Conservation (phyloP, 2,797 vertebrate genomes). For the Sorex maritimensis region DNA sequence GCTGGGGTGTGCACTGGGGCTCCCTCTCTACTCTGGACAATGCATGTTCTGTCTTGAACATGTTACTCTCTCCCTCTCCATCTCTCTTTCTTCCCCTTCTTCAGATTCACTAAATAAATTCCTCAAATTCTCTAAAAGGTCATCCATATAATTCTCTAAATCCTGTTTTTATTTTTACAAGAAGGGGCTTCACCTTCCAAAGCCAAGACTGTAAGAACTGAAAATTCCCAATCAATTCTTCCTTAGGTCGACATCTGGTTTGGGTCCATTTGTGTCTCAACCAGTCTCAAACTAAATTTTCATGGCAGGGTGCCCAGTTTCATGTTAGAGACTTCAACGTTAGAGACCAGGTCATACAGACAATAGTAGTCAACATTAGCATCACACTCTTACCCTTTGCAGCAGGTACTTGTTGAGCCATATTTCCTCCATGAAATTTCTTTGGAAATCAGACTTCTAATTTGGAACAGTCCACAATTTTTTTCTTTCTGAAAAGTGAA, state of each 20-base stretch:
- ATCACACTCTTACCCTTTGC: background rate
- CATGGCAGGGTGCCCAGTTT: background rate
- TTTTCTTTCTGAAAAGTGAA: background rate
- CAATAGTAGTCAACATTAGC: background rate
- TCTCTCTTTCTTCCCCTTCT: too few species aligned
- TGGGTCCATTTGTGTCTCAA: constrained; percentile 68
- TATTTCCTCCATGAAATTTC: constrained; percentile 56
- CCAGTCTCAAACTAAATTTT: constrained; percentile 31
- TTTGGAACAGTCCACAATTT: constrained; percentile 54
- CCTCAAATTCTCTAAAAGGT: too few species aligned
- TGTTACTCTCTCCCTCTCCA: too few species aligned
- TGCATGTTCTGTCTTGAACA: too few species aligned
- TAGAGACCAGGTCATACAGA: background rate
- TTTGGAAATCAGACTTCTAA: constrained; percentile 61
- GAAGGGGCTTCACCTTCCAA: background rate
- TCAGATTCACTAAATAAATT: too few species aligned
- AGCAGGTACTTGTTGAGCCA: constrained; percentile 40
- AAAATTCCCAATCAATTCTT: background rate
- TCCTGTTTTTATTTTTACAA: too few species aligned
- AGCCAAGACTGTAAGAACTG: constrained; percentile 46
- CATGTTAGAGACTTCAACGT: background rate
- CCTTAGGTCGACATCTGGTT: constrained; percentile 55
- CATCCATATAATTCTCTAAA: too few species aligned
- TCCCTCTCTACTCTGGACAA: too few species aligned
- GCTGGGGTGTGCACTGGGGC: too few species aligned